Evolutionary conservation across 1,140 invertebrate species (phyloP), one percentile per base, ranked within the genome.

Genomic region (Pseudomyrmex pallidus): DNA sequence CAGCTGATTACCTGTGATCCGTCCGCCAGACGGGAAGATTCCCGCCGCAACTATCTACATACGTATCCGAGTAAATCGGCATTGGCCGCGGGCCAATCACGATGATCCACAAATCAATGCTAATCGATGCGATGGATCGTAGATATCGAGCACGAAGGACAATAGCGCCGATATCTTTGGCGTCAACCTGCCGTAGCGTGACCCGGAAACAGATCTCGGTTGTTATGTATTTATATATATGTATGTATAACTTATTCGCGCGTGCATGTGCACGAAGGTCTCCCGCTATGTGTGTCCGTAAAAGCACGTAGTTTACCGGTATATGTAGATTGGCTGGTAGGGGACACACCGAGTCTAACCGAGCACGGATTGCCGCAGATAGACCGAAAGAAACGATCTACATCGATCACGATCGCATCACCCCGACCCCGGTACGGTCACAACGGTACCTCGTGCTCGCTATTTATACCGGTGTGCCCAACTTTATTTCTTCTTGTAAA

Each of bases 341-440:
- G 59, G 5, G 84, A 64, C 70, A 70, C 77, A 80, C 22, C 57
- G 83, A 35, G 84, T 70, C 66, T 78, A 77, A 64, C 61, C 59
- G 83, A 56, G 70, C 70, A 87, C 82, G 86, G 84, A 90, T 90
- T 74, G 84, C 89, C 56, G 83, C 83, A 73, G 87, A 92, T 92
- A 90, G 90, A 92, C 90, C 88, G 90, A 86, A 88, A 84, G 83
- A 92, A 92, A 89, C 85, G 91, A 92, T 93, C 90, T 92, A 91
- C 89, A 93, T 93, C 92, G 91, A 92, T 93, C 92, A 92, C 91
- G 92, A 93, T 92, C 91, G 87, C 91, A 84, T 91, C 91, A 91
- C 88, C 86, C 84, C 89, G 80, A 76, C 77, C 72, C 66, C 77
- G 84, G 54, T 73, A 63, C 82, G 73, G 85, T 73, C 88, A 67